Evolutionary conservation across 2,888 invertebrate genomes (phyloP), one percentile per base, ranked within the genome.

Genomic region (Microctonus brassicae): DNA sequence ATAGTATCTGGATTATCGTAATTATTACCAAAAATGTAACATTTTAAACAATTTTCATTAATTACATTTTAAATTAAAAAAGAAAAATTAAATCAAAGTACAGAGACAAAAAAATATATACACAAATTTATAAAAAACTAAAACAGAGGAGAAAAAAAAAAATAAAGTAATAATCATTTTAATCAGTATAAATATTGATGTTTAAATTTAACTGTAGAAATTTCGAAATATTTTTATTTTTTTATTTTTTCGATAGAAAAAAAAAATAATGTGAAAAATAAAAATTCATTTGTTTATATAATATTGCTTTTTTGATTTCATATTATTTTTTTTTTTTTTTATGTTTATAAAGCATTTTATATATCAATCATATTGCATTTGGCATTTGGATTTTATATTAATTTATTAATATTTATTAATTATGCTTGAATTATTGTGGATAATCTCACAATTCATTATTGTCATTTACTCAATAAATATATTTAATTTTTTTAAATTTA

Each of bases 1-100:
- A 67, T 75, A 76, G 75, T 76, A 76, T 76, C 76, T 76, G 76
- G 76, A 75, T 76, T 77, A 77, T 76, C 76, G 76, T 76, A 77
- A 77, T 77, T 77, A 77, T 76, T 71, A 76, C 68, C 69, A 67
- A 69, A 67, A 68, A 67, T 57, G 63, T 72, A 68, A 68, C 58
- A 72, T 53, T 72, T 47, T 47, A 60, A 60, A 55, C n/a, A 47
- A 53, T 53, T 34, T 22, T 65, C 33, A 53, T 66, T 36, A 42
- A 58, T 57, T 61, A 42, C 39, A 57, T 58, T 26, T 66, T 39
- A 58, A 17, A n/a, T 10, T 33, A 26, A 34, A 33, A 34, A 7
- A 39, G 42, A 42, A 61, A 61, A 29, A 67, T n/a, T 10, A 11
- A 26, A 26, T 11, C 2, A 29, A 24, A 24, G 26, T 1, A n/a